phyloP scores from a whole-genome alignment of 2,888 invertebrate genomes.

The Leucophenga montana region DNA sequence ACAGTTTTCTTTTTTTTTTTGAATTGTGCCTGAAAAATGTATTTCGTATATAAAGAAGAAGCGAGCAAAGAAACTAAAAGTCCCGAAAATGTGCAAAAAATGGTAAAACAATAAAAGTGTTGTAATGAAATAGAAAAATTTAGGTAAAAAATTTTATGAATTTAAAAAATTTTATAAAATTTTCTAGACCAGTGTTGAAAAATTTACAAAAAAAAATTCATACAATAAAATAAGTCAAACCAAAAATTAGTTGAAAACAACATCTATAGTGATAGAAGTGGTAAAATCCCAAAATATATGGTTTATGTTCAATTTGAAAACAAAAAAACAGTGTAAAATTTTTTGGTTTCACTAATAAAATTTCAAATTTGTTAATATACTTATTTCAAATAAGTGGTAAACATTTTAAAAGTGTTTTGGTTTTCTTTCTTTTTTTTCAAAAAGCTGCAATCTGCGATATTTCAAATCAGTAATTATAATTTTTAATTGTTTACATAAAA shows the following conservation, averaged over 20 bases:
- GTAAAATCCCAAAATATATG: too few species aligned
- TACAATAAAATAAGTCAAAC: too few species aligned
- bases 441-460: background rate
- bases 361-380: too few species aligned
- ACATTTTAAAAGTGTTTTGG: too few species aligned
- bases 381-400: too few species aligned
- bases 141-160: background rate
- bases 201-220: background rate
- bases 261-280: too few species aligned
- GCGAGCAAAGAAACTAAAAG: background rate
- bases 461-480: background rate
- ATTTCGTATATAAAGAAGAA: background rate
- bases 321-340: too few species aligned
- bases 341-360: too few species aligned
- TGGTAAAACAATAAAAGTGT: background rate
- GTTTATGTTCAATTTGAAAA: too few species aligned
- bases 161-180: background rate
- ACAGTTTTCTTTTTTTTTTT: background rate
- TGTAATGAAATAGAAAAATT: background rate
- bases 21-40: background rate
- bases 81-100: background rate
- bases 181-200: background rate
- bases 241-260: too few species aligned
- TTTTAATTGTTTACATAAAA: slow-evolving; percentile 15
- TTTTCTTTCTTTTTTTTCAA: too few species aligned